Base-by-base conservation (phyloP, 2,888 invertebrate genomes). In the Lasioglossum figueresi region DNA sequence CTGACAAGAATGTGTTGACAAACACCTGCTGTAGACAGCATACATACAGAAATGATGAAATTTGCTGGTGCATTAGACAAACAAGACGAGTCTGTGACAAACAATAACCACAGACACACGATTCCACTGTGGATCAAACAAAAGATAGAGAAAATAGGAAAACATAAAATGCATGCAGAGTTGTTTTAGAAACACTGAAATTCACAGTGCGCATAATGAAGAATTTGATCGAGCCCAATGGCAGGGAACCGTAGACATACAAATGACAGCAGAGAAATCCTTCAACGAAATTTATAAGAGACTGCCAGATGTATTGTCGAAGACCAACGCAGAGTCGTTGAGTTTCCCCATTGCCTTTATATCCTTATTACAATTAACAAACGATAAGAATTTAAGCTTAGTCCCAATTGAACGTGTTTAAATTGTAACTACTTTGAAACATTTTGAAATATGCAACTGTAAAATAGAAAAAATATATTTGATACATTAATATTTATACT, bases 311-410 rank as follows among this genome's bases (percentile, higher is more conserved):
- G 94, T 96, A 80, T 92, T 98, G 66, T 95, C 96, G 0, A 94
- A 95, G 16, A 96, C 95, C 87, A 97, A 97, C 96, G 95, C 96
- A 0, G 97, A 97, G 76, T 97, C 98, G 40, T 95, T 98, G 76
- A 98, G 97, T 92, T 96, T 97, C 43, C 97, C 98, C 0, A 96
- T 98, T 79, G 97, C 98, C 0, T 97, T 98, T 94, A 96, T 98
- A 40, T 97, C 98, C 0, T 95, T 98, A 31, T 95, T 98, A 6
- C 98, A 98, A 95, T 95, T 98, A 90, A 97, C 98, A 4, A 98
- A 98, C 93, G 98, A 98, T 93, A 97, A 97, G 91, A 96, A 96
- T 59, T 95, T 98, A 19, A 79, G 72, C 37, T 74, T 94, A 70
- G 59, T 27, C 1, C 59, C 10, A 45, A 80, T 48, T 86, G 73